Base-by-base conservation (phyloP, 2,113 vertebrate species). In the Barbus barbus region DNA sequence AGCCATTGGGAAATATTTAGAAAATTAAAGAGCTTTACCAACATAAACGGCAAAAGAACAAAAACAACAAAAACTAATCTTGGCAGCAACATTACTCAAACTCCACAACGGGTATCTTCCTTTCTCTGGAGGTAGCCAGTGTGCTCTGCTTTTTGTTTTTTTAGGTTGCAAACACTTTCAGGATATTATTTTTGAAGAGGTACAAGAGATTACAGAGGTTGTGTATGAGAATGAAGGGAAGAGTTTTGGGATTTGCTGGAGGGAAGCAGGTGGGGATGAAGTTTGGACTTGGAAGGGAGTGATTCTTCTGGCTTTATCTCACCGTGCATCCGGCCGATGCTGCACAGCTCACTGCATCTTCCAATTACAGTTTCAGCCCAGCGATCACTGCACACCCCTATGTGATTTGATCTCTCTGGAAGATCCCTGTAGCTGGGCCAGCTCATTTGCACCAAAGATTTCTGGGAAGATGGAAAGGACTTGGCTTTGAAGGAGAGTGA, bases 281-380 rank as follows among this genome's bases (percentile, higher is more conserved):
- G n/a, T 63, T 44, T 61, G 56, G 56, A 61, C 76, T 44, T 78
- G 56, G 77, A 60, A 61, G 38, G 36, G 26, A 48, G 41, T 46
- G 60, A 67, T 67, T 81, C 26, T 67, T 46, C n/a, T 81, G 61
- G 74, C 41, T 72, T 63, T 85, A 82, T 75, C 84, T 31, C 67
- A 73, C 78, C 8, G 3, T 65, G 53, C 78, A 36, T 67, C 3
- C n/a, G 24, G 18, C 48, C 67, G 36, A 72, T 56, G 65, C 63
- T 33, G 18, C 38, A 41, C 63, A 69, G 61, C 36, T 58, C 84
- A 13, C 78, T 67, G 78, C 78, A 67, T 51, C 60, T 20, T 81
- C 41, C 41, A 81, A 81, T 81, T 81, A 67, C 78, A 81, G 41
- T 81, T 81, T 81, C 78, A 67, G 41, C 7, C 60, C 78, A 48